Base-by-base conservation (phyloP, 2,888 invertebrate genomes). In the Papilio demoleus region DNA sequence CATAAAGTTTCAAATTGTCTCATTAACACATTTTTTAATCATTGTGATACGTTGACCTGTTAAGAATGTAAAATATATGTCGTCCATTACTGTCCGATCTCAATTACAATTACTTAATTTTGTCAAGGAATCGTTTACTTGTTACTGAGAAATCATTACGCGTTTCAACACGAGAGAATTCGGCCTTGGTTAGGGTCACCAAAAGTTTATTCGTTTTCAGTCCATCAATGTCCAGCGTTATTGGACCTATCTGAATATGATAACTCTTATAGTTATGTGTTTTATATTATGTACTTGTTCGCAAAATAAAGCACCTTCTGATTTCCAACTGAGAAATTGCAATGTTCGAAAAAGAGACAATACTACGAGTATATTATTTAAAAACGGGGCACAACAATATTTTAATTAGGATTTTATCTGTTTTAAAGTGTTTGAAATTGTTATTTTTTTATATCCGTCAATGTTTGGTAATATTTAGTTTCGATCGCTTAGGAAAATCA, bases 101-200 rank as follows among this genome's bases (percentile, higher is more conserved):
- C 47, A 31, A 58, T 69, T 63, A 53, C 67, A 74, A 73, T 70
- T 71, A 74, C 73, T 73, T 63, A 64, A 67, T 47, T 47, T 47
- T 67, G 62, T 59, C n/a, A 11, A 66, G 47, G 50, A 56, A 45
- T 67, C 62, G 65, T 63, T 70, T 66, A 42, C 42, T 63, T 59
- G 53, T 68, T 70, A 70, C 47, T 50, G 58, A 68, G 63, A 68
- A 79, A 71, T 71, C 73, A 72, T 81, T 84, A 80, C 81, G 83
- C 80, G 81, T 80, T 84, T 79, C 72, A 70, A 77, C 78, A 79
- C 75, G 71, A 50, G 74, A 74, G 78, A 69, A 73, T 68, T 66
- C 68, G 73, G 53, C 67, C 45, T 42, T 67, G 34, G 12, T 2
- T 40, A 67, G 67, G 61, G 5, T 62, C 1, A 67, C 67, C 40